These are phyloP conservation scores for Ispidina picta DNA, from an alignment of 2,797 vertebrate genomes.

Conservation along the genomic window DNA sequence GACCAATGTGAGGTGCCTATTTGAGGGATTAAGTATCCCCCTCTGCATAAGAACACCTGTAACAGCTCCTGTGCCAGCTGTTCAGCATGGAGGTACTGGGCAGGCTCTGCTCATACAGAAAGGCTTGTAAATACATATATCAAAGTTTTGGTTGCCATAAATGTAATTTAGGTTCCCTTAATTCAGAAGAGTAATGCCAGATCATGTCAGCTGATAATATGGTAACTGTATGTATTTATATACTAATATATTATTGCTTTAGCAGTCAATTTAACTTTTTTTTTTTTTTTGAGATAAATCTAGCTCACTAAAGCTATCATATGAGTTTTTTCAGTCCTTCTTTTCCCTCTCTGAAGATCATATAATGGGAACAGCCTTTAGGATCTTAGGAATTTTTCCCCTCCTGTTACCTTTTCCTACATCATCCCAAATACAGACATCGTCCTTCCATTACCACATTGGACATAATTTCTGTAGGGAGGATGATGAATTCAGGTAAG, in stretches of 20 bases:
- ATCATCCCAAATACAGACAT: not conserved
- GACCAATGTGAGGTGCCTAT: not conserved
- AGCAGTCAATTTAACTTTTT: not conserved
- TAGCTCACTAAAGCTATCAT: not conserved
- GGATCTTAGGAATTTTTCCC: not conserved
- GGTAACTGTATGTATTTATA: not conserved
- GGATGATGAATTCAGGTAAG: not conserved
- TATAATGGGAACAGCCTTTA: not conserved
- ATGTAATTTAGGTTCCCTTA: not conserved
- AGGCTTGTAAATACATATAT: not conserved
- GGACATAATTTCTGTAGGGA: not conserved
- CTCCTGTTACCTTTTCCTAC: not conserved
- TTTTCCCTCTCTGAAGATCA: not conserved
- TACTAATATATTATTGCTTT: not conserved
- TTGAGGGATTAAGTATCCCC: not conserved
- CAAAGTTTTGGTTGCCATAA: not conserved
- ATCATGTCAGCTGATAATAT: not conserved
- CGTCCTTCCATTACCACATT: not conserved
- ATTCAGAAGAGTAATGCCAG: not conserved
- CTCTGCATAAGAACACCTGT: not conserved
- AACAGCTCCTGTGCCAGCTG: not conserved
- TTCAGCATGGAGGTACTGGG: not conserved
- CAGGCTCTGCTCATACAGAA: not conserved
- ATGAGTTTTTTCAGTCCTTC: not conserved
- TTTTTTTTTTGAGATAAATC: not conserved